These are phyloP conservation scores for Aegithalos caudatus DNA, from an alignment of 2,113 vertebrate genomes.

Conservation along the genomic window DNA sequence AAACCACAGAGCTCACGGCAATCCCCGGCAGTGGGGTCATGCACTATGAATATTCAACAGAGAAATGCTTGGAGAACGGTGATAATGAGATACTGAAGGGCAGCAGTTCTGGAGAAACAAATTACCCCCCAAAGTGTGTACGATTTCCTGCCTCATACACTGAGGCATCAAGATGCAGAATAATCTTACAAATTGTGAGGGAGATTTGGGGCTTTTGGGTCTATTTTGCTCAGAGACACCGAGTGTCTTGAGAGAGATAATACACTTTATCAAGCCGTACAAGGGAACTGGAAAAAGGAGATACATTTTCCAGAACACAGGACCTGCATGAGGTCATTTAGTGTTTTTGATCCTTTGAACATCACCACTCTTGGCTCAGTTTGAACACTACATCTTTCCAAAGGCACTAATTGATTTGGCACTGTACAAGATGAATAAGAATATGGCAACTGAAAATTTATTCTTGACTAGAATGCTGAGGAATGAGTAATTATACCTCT, in stretches of 20 bases:
- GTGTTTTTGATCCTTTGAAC: constrained; percentile 29
- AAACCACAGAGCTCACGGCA: not conserved
- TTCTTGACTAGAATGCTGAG: not conserved
- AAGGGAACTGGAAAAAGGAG: constrained; percentile 4
- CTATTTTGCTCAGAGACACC: not conserved
- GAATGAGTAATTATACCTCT: constrained; percentile 14
- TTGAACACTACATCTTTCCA: constrained; percentile 29
- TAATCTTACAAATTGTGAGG: not conserved
- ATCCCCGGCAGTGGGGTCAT: not conserved
- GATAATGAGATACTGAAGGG: not conserved
- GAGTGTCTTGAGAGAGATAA: not conserved
- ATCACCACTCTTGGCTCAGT: constrained; percentile 18
- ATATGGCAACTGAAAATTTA: constrained; percentile 2
- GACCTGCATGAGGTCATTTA: constrained; percentile 29
- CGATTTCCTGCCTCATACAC: not conserved
- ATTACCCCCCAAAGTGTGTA: not conserved
- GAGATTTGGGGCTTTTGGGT: not conserved
- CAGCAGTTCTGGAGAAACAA: not conserved
- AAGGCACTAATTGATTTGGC: constrained; percentile 44
- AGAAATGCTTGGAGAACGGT: not conserved
- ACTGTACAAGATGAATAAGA: constrained; percentile 2
- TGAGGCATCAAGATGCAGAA: not conserved
- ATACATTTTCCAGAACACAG: not conserved
- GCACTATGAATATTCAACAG: constrained; percentile 2
- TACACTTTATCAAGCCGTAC: not conserved